These are phyloP conservation scores for Synodontis membranacea DNA, from an alignment of 2,113 vertebrate species.

Conservation along the genomic window DNA sequence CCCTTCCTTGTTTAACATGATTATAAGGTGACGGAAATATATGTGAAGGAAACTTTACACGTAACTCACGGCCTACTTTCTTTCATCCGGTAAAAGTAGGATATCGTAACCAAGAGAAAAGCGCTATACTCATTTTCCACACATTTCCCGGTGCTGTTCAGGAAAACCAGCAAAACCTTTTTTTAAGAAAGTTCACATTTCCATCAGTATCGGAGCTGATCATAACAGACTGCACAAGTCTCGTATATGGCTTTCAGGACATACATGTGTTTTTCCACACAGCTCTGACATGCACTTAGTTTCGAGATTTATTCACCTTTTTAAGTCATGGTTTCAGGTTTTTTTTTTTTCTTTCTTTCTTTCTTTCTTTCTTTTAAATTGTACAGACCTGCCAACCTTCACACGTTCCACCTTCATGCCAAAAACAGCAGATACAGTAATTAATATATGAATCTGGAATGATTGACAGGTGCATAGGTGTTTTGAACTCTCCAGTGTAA, in stretches of 20 bases:
- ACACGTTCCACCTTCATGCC: background rate
- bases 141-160: background rate
- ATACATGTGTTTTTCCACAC: background rate
- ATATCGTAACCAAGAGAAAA: background rate
- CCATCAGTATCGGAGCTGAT: background rate
- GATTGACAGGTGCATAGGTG: background rate
- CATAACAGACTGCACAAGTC: background rate
- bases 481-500: background rate
- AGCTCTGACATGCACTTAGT: background rate
- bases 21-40: background rate
- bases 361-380: too few species aligned
- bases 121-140: background rate
- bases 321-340: background rate
- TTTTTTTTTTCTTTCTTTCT: too few species aligned
- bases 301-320: too few species aligned
- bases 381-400: background rate
- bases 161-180: slow-evolving; percentile 13
- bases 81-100: background rate
- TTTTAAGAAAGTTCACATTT: background rate
- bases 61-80: background rate
- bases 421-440: background rate
- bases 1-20: background rate
- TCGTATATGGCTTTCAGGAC: background rate
- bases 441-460: background rate
- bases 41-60: background rate